Evolutionary conservation across 2,797 vertebrate genomes (phyloP).

Genomic region (Knipowitschia caucasica): DNA sequence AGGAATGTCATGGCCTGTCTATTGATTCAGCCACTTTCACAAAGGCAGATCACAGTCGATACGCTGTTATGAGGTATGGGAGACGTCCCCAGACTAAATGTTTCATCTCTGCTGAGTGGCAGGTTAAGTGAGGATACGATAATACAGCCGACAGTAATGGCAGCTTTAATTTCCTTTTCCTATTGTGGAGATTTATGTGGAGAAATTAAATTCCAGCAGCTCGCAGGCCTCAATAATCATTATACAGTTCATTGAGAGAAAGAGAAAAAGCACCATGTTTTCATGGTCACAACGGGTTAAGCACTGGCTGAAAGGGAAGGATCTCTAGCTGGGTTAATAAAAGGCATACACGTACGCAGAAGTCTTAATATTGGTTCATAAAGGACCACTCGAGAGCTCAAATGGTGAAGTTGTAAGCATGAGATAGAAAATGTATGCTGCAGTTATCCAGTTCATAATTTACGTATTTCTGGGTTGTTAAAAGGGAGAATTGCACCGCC

Average conservation of each 20-base stretch:
- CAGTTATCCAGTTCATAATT: too few species aligned
- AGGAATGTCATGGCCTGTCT: conserved; percentile 28
- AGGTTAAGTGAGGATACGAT: conserved; percentile 82
- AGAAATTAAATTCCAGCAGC: conserved; percentile 80
- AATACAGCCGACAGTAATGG: conserved; percentile 77
- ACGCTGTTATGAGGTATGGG: conserved; percentile 25
- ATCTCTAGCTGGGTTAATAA: conserved; percentile 50
- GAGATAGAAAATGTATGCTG: too few species aligned
- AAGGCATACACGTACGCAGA: conserved; percentile 52
- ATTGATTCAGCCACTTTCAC: conserved; percentile 23
- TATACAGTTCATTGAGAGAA: conserved; percentile 40
- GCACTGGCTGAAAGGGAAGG: conserved; percentile 43
- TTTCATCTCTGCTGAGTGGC: conserved; percentile 79
- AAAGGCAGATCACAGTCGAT: conserved; percentile 20
- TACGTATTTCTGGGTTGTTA: too few species aligned
- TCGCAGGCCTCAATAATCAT: conserved; percentile 71
- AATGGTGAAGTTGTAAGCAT: too few species aligned
- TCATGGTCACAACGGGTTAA: conserved; percentile 65
- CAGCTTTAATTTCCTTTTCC: conserved; percentile 83
- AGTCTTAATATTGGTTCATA: conserved; percentile 39
- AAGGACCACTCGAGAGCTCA: conserved; percentile 37
- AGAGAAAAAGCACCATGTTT: conserved; percentile 48
- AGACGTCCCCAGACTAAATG: conserved; percentile 62
- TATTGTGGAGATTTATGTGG: conserved; percentile 80
- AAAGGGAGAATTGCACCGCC: too few species aligned